Base-by-base conservation (phyloP, 2,797 vertebrate genomes). In the Enteromius viviparus region DNA sequence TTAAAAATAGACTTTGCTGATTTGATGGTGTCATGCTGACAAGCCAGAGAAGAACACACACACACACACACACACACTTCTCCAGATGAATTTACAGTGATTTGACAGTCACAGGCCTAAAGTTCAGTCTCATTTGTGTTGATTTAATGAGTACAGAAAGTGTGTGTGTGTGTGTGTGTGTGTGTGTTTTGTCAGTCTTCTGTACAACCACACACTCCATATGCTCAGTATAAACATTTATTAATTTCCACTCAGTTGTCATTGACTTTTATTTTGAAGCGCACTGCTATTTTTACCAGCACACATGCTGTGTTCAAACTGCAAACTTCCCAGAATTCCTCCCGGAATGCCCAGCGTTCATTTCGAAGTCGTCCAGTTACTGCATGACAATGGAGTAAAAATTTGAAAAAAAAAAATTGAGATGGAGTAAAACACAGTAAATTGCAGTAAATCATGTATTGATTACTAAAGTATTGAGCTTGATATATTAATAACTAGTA, bases 41-140 rank as follows among this genome's bases (percentile, higher is more conserved):
- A 64, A 64, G 37, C 29, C 40, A 72, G 42, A 45, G 66, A 72
- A 26, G 8, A 14, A 23, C 23, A 23, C 5, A 34, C 76, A 80
- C 12, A 51, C 82, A 45, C 40, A 62, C 49, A 53, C 17, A 23
- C 23, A 23, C 6, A 34, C 76, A 80, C 12, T 29, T 17, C 45
- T 76, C 45, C 66, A 77, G 78, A 78, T 86, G 68, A 84, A 75
- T 62, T 81, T 81, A 68, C 21, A 84, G 78, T n/a, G 60, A 84
- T 86, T 78, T 77, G 72, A 84, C 72, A 84, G 72, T 17, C 26
- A 47, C 42, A n/a, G 23, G 14, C 65, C 15, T 69, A 40, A 70
- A 42, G 60, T 65, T 53, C 55, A 81, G 78, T 51, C 64, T 86
- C 68, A 68, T 81, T 86, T 84, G 58, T 19, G 29, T 65, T 84